Evolutionary conservation across 2,888 invertebrate genomes (phyloP).

Genomic region (Nemurella pictetii): DNA sequence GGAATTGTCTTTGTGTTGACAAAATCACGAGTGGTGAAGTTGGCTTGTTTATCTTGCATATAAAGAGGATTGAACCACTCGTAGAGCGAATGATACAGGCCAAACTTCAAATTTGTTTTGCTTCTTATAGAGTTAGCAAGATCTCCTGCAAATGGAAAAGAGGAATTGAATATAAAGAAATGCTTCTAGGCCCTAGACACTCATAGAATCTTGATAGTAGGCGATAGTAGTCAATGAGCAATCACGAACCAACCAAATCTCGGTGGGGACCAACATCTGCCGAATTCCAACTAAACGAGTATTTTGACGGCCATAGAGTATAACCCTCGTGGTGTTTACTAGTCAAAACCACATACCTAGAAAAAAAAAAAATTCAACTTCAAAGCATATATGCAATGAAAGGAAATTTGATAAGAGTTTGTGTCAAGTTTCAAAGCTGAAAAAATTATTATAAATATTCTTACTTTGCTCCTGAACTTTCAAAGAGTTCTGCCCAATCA

Average conservation of each 20-base stretch:
- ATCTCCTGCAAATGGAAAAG: conserved; percentile 62
- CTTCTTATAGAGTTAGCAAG: conserved; percentile 68
- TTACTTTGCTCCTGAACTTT: conserved; percentile 84
- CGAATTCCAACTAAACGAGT: conserved; percentile 84
- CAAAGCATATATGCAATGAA: not conserved
- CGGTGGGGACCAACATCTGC: conserved; percentile 74
- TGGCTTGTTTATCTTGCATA: conserved; percentile 65
- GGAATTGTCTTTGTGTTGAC: conserved; percentile 72
- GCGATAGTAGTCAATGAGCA: not conserved
- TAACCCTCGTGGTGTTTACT: conserved; percentile 90
- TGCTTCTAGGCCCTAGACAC: too few species aligned
- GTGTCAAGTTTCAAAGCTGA: not conserved
- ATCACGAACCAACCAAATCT: conserved; percentile 68
- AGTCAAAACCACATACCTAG: conserved; percentile 79
- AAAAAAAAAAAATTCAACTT: not conserved
- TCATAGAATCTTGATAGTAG: not conserved
- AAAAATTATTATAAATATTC: conserved; percentile 36
- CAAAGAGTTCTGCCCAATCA: conserved; percentile 82
- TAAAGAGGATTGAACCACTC: conserved; percentile 90
- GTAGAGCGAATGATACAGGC: conserved; percentile 81
- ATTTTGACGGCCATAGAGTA: conserved; percentile 79
- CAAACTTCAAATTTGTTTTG: conserved; percentile 70
- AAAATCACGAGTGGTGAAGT: conserved; percentile 67
- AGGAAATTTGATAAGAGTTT: not conserved
- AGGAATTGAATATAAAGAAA: not conserved